Percentiles rank a stretch among this genome's conserved stretches.
These are phyloP conservation scores for Brachionus plicatilis DNA, from an alignment of 1,140 invertebrate genomes.

Conservation along the genomic window DNA sequence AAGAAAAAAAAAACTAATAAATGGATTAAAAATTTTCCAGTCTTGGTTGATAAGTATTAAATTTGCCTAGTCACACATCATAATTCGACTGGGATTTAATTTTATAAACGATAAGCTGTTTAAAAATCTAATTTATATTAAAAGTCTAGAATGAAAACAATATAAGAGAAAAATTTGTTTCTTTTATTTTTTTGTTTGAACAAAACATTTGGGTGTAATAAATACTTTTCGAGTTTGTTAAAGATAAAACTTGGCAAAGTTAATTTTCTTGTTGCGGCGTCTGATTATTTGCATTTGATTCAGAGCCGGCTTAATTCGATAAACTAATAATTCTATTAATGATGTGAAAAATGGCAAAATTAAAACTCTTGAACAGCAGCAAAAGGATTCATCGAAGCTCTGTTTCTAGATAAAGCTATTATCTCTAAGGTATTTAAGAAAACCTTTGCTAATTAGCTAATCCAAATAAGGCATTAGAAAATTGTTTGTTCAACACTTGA, in stretches of 20 bases:
- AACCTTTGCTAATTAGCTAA: neutral
- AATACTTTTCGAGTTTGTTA: neutral
- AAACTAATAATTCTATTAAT: neutral
- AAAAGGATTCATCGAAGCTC: neutral
- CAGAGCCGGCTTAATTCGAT: neutral
- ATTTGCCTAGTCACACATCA: neutral
- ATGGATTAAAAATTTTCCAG: neutral
- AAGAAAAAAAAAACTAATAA: neutral
- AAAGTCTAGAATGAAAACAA: neutral
- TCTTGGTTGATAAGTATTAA: neutral
- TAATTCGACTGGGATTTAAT: neutral
- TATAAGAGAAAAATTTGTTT: neutral
- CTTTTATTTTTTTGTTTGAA: neutral
- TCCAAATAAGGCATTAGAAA: neutral
- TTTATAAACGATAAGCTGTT: neutral
- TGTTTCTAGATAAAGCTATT: neutral
- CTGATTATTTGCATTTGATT: neutral
- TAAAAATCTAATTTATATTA: neutral
- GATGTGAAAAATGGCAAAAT: neutral
- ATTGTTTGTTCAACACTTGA: neutral
- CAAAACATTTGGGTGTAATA: neutral
- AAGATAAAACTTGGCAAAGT: neutral
- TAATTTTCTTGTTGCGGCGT: neutral
- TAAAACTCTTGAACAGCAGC: neutral
- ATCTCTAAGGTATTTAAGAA: neutral